Base-by-base conservation (phyloP, 2,113 vertebrate genomes). In the Diglossa brunneiventris region DNA sequence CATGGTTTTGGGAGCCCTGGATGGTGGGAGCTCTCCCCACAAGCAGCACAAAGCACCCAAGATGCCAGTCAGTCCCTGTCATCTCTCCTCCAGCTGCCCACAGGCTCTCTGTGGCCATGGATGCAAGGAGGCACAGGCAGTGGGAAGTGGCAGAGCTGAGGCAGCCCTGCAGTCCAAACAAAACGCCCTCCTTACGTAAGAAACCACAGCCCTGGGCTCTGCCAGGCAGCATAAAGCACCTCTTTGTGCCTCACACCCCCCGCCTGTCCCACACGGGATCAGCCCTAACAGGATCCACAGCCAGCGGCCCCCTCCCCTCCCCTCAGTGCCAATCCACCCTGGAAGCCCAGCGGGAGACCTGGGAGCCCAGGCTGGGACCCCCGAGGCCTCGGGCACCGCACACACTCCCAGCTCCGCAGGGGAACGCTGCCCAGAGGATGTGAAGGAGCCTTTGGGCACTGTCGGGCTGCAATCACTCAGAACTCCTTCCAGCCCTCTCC, bases 101-200 rank as follows among this genome's bases (percentile, higher is more conserved):
- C 94, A 68, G 77, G 50, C 78, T 68, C 17, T 13, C 16, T 0
- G 35, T 18, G 31, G 84, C 79, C 41, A 37, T 3, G 79, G 73
- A 31, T 42, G 37, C 47, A 4, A 83, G 89, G 64, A 97, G 89
- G 92, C 31, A 47, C 12, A 64, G 92, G 52, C 7, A 55, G 94
- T 76, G 97, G 61, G 83, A 95, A 95, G 88, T 11, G 63, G 97
- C 97, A 86, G 93, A 0, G 39, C 85, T 61, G 95, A 97, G 95
- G 94, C 82, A 94, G 73, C 83, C 52, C 28, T 9, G 92, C 92
- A 67, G 83, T 86, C 96, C 97, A 96, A 97, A 96, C 94, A 96
- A 95, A 98, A 97, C 91, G 78, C 94, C 94, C 87, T 97, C 95
- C 96, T 98, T 97, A 97, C 90, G 92, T 97, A 97, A 98, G 97